A percentile compares a stretch with the other conserved stretches of the same genome.
Conservation (phyloP, 2,797 vertebrate species). For the Sebastes diploproa region DNA sequence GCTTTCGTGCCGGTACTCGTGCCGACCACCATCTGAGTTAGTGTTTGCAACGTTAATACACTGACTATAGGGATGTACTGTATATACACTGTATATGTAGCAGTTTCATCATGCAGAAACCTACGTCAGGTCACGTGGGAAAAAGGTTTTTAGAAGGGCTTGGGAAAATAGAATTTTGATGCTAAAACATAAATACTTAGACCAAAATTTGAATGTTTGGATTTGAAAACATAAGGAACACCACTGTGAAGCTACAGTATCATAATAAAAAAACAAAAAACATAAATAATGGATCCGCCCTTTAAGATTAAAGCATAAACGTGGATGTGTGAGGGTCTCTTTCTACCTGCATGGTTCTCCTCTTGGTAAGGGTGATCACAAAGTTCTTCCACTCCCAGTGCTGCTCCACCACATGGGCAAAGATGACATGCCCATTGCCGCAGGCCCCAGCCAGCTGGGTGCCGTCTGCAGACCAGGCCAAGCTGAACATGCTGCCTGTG, state of each 20-base stretch:
- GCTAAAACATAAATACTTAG: neutral
- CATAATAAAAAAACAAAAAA: no score
- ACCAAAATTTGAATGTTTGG: neutral
- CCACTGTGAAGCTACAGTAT: neutral
- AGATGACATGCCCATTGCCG: constrained; percentile 95
- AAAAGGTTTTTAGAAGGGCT: neutral
- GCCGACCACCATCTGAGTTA: no score
- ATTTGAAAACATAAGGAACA: neutral
- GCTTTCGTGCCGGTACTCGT: no score
- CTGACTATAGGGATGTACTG: no score
- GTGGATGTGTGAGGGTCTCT: neutral
- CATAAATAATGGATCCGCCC: neutral
- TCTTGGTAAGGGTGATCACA: constrained; percentile 90
- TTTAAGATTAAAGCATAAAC: neutral
- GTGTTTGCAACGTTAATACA: fast-evolving
- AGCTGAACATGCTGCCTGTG: constrained; percentile 92
- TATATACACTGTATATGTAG: neutral
- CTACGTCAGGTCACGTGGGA: neutral
- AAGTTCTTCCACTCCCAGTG: constrained; percentile 97
- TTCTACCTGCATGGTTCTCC: constrained; percentile 94
- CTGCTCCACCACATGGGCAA: constrained; percentile 95
- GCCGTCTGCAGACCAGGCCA: constrained; percentile 94
- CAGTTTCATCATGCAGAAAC: neutral
- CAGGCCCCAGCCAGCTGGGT: constrained; percentile 95
- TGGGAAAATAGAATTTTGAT: neutral